Evolutionary conservation across 2,113 vertebrate species (phyloP).

Genomic region (Myrmecobius fasciatus): DNA sequence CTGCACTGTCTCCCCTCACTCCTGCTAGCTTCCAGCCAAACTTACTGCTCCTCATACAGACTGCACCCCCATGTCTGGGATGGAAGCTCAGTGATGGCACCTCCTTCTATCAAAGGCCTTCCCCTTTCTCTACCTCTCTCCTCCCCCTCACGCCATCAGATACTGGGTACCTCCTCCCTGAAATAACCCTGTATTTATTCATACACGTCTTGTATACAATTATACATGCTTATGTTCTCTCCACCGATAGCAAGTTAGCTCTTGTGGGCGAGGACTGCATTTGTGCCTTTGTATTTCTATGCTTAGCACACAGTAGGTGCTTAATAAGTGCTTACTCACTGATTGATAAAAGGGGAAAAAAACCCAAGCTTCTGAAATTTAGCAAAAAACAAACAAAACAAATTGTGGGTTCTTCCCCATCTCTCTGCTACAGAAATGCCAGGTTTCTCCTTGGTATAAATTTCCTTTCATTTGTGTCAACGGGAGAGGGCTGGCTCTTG

Average conservation of each 20-base stretch:
- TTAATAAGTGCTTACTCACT: neutral
- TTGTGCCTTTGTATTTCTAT: neutral
- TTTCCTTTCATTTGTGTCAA: slow-evolving; percentile 71
- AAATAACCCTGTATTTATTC: neutral
- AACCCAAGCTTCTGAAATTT: slow-evolving; percentile 47
- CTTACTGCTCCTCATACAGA: neutral
- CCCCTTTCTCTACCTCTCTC: neutral
- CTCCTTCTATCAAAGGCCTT: neutral
- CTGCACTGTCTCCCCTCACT: no score
- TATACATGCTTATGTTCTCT: neutral
- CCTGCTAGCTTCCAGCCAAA: neutral
- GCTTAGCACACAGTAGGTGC: neutral
- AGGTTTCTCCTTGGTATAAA: slow-evolving; percentile 67
- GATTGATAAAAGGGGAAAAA: neutral
- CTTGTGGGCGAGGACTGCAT: neutral
- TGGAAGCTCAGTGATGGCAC: no score
- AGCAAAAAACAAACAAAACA: slow-evolving; percentile 18
- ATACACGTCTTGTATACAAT: neutral
- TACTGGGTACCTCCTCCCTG: neutral
- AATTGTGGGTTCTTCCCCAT: slow-evolving; percentile 39
- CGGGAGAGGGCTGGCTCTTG: slow-evolving; percentile 2
- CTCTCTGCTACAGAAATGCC: slow-evolving; percentile 27
- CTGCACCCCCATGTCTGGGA: neutral
- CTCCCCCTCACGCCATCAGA: neutral
- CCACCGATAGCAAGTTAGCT: neutral